Base-by-base conservation (phyloP, 2,797 vertebrate genomes). In the Malurus leucopterus region DNA sequence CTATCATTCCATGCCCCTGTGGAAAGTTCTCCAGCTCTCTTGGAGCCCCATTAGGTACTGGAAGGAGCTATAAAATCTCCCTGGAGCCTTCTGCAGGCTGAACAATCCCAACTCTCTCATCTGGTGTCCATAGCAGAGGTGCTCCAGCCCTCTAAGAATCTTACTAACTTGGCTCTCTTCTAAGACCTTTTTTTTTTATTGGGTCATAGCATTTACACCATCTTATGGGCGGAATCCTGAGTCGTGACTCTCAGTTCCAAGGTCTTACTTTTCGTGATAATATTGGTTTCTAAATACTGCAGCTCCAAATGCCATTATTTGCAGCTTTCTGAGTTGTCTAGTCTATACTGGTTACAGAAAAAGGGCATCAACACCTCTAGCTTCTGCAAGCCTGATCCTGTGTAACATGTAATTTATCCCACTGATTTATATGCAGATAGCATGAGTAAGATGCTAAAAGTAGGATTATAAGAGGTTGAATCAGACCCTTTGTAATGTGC, bases 361-460 rank as follows among this genome's bases (percentile, higher is more conserved):
- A 86, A 64, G 43, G 57, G 62, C 50, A 43, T 86, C 65, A 90
- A 68, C 75, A 79, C 81, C 78, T 88, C 43, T 50, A 57, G 24
- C 32, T 79, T 72, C 54, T 86, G 46, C 84, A 91, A 85, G 81
- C 46, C 78, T 19, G 13, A 44, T 91, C 84, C 75, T 89, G 74
- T 50, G 53, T 46, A 72, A 64, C 19, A 2, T 26, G 57, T 68
- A 43, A 74, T 93, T 87, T 79, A 64, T 68, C 34, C 34, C 64
- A 12, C 32, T 73, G 79, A 79, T 92, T 93, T 84, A 54, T 73
- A 83, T 79, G 84, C 90, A 86, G 68, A 88, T 77, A 57, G 34
- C 36, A 27, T 73, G 81, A 91, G 64, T 72, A 91, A 90, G 29
- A 53, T 69, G 32, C 83, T 87, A 62, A 78, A 77, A 83, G 38